phyloP scores from a whole-genome alignment of 1,140 invertebrate species.

The Forficula auricularia region DNA sequence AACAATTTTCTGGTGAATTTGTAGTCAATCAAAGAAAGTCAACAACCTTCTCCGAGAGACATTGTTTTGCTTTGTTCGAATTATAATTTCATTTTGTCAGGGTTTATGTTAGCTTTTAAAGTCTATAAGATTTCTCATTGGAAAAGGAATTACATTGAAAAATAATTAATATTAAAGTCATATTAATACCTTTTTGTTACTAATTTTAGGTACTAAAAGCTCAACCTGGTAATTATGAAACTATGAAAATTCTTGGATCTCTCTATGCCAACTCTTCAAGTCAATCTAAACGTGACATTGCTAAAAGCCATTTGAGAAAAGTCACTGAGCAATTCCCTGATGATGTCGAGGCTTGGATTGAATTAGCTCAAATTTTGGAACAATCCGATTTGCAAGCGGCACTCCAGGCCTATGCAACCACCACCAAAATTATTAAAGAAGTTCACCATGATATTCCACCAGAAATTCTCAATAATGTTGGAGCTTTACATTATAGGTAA shows the following conservation, averaged over 20 bases:
- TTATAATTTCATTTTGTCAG: too few relatives aligned
- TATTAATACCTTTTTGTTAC: too few relatives aligned
- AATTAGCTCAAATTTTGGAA: conserved; percentile 93
- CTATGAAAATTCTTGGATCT: conserved; percentile 97
- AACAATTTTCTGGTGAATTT: too few relatives aligned
- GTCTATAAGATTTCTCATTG: too few relatives aligned
- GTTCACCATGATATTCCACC: conserved; percentile 88
- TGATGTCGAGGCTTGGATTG: conserved; percentile 98
- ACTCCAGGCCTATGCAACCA: conserved; percentile 81
- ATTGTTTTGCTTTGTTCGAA: too few relatives aligned
- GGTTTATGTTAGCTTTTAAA: too few relatives aligned
- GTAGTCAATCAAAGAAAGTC: too few relatives aligned
- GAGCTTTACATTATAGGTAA: conserved; percentile 72
- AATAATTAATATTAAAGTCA: too few relatives aligned
- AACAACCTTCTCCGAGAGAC: too few relatives aligned
- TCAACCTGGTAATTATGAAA: conserved; percentile 96
- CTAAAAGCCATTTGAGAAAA: conserved; percentile 76
- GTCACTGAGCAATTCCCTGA: conserved; percentile 95
- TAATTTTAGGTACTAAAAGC: conserved; percentile 61
- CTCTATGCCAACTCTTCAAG: conserved; percentile 83
- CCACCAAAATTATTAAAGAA: conserved; percentile 81
- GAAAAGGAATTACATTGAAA: too few relatives aligned
- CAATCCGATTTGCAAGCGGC: conserved; percentile 78
- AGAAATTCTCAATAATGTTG: conserved; percentile 97
- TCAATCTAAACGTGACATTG: conserved; percentile 79